These are phyloP conservation scores for Pungitius pungitius DNA, from an alignment of 2,113 vertebrate genomes.

Conservation along the genomic window DNA sequence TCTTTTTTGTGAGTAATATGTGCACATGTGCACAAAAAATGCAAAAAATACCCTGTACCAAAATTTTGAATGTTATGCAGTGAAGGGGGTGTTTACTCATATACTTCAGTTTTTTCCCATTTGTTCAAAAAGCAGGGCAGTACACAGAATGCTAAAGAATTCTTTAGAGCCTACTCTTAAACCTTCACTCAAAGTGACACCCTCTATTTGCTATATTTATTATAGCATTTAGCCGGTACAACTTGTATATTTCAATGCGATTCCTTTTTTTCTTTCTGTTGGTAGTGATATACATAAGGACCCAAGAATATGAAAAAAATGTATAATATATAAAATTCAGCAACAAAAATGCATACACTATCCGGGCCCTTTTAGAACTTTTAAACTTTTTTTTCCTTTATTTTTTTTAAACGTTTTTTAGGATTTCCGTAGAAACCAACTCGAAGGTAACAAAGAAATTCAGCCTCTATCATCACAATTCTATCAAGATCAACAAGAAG, in stretches of 20 bases:
- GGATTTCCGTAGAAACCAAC: background rate
- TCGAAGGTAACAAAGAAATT: background rate
- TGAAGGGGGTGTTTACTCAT: too few relatives aligned
- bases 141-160: background rate
- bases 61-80: too few relatives aligned
- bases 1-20: slow-evolving; percentile 33
- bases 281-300: background rate
- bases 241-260: background rate
- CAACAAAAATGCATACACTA: background rate
- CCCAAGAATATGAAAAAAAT: background rate
- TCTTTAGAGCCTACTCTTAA: background rate
- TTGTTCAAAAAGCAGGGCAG: too few relatives aligned
- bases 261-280: background rate
- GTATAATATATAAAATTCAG: too few relatives aligned
- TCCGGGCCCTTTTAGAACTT: background rate
- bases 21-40: background rate
- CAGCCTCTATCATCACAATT: background rate
- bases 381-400: too few relatives aligned
- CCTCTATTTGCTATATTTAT: background rate
- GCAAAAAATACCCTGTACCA: too few relatives aligned
- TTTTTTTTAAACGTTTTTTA: background rate
- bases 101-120: too few relatives aligned
- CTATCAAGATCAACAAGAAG: background rate
- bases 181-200: background rate
- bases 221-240: background rate